phyloP scores from a whole-genome alignment of 2,797 vertebrate genomes.

The Pygocentrus nattereri region DNA sequence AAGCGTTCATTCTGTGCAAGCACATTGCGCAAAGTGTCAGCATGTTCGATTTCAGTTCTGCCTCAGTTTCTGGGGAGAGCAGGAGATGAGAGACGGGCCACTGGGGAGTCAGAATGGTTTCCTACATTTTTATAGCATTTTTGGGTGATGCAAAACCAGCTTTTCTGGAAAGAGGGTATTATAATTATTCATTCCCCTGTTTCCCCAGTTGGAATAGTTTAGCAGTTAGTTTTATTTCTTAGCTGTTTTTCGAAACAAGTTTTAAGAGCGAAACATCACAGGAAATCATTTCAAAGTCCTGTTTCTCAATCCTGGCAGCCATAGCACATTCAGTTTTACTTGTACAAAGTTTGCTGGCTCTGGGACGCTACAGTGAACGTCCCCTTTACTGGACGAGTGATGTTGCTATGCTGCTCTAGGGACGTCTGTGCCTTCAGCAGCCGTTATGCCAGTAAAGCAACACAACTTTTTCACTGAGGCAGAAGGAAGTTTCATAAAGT shows the following conservation, averaged over 20 bases:
- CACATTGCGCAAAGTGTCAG: not conserved
- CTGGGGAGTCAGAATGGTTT: not conserved
- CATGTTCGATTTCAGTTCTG: not conserved
- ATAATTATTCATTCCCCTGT: constrained; percentile 27
- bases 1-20: not conserved
- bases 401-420: not conserved
- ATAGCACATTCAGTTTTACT: not conserved
- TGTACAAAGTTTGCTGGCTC: not conserved
- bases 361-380: not conserved
- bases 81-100: not conserved
- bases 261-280: constrained; percentile 2
- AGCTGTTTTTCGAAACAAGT: constrained; percentile 14
- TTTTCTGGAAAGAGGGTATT: constrained; percentile 8
- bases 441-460: not conserved
- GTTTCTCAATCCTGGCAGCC: not conserved
- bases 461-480: not conserved
- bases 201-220: constrained; percentile 22
- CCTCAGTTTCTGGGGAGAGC: not conserved
- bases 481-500: not conserved
- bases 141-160: constrained; percentile 7
- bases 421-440: not conserved
- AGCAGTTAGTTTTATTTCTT: constrained; percentile 30
- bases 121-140: not conserved
- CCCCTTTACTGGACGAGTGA: not conserved
- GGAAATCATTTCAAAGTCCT: constrained; percentile 7